Conservation (phyloP, 2,888 invertebrate genomes). For the Heliconius ethilla region DNA sequence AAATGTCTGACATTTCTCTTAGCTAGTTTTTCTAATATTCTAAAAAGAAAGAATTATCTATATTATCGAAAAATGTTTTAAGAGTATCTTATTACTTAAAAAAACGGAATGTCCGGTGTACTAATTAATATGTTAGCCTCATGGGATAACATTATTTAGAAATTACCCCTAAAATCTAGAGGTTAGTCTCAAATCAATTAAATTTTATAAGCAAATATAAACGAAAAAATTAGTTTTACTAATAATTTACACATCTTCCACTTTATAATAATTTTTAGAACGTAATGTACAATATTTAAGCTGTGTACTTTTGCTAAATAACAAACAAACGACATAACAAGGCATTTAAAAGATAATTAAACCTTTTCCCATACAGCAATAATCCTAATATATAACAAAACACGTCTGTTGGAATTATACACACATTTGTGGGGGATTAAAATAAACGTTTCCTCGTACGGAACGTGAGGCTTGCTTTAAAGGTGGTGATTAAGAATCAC, state of each 20-base stretch:
- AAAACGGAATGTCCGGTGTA: too few relatives aligned
- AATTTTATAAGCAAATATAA: not conserved
- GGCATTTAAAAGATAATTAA: constrained; percentile 19
- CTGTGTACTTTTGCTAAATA: not conserved
- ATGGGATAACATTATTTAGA: too few relatives aligned
- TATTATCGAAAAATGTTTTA: too few relatives aligned
- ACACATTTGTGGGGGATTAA: constrained; percentile 74
- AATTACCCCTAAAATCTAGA: too few relatives aligned
- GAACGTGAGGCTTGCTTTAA: constrained; percentile 70
- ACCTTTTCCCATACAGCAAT: constrained; percentile 20
- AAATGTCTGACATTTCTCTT: not conserved
- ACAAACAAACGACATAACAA: constrained; percentile 4
- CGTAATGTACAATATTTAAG: not conserved
- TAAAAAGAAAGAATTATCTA: too few relatives aligned
- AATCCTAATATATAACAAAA: constrained; percentile 65
- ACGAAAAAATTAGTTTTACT: not conserved
- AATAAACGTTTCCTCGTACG: constrained; percentile 66
- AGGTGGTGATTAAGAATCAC: constrained; percentile 73
- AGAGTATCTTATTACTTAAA: too few relatives aligned
- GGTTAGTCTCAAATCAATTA: too few relatives aligned
- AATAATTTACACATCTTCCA: not conserved
- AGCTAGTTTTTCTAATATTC: too few relatives aligned
- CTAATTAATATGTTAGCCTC: too few relatives aligned
- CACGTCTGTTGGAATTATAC: constrained; percentile 70
- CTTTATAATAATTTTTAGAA: not conserved